Evolutionary conservation across 2,113 vertebrate species (phyloP).

Genomic region (Nothocercus nigrocapillus): DNA sequence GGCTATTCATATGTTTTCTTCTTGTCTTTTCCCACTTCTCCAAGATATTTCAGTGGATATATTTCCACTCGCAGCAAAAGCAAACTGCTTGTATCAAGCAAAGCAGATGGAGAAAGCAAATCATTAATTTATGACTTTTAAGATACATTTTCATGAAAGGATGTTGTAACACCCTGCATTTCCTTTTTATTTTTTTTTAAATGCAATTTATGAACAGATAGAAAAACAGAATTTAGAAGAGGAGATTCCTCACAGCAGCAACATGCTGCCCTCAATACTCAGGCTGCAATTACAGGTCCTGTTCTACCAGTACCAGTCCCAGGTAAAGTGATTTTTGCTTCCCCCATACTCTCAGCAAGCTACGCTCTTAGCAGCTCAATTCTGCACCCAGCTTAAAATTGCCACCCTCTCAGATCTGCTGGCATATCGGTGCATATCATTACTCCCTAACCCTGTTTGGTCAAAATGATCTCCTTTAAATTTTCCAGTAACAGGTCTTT

Average conservation of each 20-base stretch:
- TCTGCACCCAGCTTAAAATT: neutral
- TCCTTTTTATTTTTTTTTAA: constrained; percentile 8
- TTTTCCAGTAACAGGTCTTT: neutral
- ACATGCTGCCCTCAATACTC: neutral
- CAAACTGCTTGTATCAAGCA: neutral
- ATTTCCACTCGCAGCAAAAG: constrained; percentile 26
- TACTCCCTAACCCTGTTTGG: neutral
- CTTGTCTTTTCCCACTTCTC: neutral
- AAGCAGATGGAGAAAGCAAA: constrained; percentile 36
- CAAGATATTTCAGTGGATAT: neutral
- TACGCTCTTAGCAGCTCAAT: neutral
- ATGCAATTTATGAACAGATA: neutral
- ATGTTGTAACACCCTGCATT: neutral
- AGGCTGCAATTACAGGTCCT: neutral
- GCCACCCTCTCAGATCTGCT: neutral
- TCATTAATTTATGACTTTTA: constrained; percentile 41
- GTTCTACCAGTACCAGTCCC: neutral
- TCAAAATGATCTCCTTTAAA: neutral
- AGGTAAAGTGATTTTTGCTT: neutral
- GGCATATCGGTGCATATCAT: no score
- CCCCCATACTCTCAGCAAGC: neutral
- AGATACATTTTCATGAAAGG: neutral
- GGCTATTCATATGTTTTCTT: neutral
- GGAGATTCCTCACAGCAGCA: neutral
- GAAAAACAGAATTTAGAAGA: constrained; percentile 38